Conservation (phyloP, 2,888 invertebrate species). For the Cheilosia grossa region DNA sequence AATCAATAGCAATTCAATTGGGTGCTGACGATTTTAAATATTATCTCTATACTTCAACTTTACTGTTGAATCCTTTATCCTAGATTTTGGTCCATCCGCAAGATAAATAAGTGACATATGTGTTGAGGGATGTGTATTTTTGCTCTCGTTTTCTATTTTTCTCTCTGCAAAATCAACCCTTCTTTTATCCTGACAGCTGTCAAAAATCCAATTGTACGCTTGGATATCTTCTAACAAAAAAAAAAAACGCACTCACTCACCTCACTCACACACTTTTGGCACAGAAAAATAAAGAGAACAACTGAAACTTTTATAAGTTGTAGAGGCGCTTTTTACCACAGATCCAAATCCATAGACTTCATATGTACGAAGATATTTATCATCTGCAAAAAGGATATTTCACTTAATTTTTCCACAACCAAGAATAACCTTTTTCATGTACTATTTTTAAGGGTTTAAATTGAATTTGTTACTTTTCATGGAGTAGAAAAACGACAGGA, state of each 20-base stretch:
- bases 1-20: slow-evolving; percentile 36
- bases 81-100: slow-evolving; percentile 19
- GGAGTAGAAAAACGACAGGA: neutral
- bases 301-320: slow-evolving; percentile 35
- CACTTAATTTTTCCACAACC: slow-evolving; percentile 28
- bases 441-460: neutral
- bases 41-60: slow-evolving; percentile 23
- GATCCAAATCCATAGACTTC: slow-evolving; percentile 39
- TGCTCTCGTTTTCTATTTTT: slow-evolving; percentile 20
- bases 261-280: slow-evolving; percentile 54
- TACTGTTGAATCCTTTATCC: slow-evolving; percentile 52
- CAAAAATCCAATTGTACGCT: slow-evolving; percentile 60
- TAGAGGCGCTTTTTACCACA: slow-evolving; percentile 62
- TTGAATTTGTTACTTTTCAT: slow-evolving; percentile 4
- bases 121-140: slow-evolving; percentile 46
- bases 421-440: slow-evolving; percentile 19
- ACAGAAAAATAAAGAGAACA: slow-evolving; percentile 45
- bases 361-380: slow-evolving; percentile 46
- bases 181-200: slow-evolving; percentile 70
- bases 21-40: slow-evolving; percentile 12
- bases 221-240: slow-evolving; percentile 32
- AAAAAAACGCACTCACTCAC: slow-evolving; percentile 35
- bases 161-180: slow-evolving; percentile 42
- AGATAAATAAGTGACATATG: slow-evolving; percentile 49
- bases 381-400: slow-evolving; percentile 49